Base-by-base conservation (phyloP, 2,113 vertebrate genomes). In the Oreochromis tanganicae region DNA sequence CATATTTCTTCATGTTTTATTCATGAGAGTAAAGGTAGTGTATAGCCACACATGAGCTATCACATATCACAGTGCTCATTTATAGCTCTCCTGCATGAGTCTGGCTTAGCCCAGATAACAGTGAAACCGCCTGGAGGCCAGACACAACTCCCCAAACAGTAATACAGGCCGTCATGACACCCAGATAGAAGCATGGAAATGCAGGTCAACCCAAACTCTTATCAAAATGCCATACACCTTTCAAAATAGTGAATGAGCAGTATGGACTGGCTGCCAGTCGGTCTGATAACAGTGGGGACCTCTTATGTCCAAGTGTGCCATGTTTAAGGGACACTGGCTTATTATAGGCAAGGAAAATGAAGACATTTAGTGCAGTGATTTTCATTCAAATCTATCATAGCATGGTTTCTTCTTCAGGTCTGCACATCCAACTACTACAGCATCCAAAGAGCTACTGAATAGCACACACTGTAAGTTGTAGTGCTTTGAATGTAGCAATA, bases 31-130 rank as follows among this genome's bases (percentile, higher is more conserved):
- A 90, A 93, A 95, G 93, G 87, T 94, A 83, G 87, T 38, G 59
- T 87, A 94, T 89, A 91, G 93, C 89, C 92, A 92, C 94, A 95
- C 88, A 92, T 87, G 87, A 94, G 94, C 95, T 95, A 96, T 96
- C 94, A 81, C 86, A 88, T 95, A 93, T 91, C 93, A 91, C 93
- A 81, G 90, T 32, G 85, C 87, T 94, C 92, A 88, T 92, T 95
- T 93, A 90, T 88, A 91, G 94, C 93, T 87, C 93, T 93, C 90
- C 89, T 93, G 91, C 36, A 87, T 75, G 89, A 94, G 94, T 84
- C 95, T 95, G 95, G 90, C 91, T 84, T 88, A 83, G 91, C 92
- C 92, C 90, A 93, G 96, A 96, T 97, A 96, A 96, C 94, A 32
- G 89, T 24, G 89, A 91, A 93, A 92, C 90, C 48, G 68, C 95